These are phyloP conservation scores for Drosophila nigrodunni DNA, from an alignment of 1,140 invertebrate genomes.

Conservation along the genomic window DNA sequence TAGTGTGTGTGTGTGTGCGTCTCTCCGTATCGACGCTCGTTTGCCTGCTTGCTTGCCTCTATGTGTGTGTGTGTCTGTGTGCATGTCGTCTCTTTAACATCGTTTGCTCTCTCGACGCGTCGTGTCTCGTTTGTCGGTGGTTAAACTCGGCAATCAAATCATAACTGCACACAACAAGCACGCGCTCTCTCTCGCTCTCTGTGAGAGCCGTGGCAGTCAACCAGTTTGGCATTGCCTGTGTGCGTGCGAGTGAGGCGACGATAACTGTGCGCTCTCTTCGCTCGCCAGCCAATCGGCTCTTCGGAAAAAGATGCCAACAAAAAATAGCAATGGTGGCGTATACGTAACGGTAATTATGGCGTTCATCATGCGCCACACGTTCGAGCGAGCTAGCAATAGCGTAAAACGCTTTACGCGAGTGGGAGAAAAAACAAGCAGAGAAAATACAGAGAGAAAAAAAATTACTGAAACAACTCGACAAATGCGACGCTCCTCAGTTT, in stretches of 20 bases:
- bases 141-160: slow-evolving; percentile 83
- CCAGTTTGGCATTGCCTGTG: slow-evolving; percentile 43
- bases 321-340: slow-evolving; percentile 84
- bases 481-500: slow-evolving; percentile 71
- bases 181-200: slow-evolving; percentile 32
- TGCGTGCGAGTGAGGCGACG: slow-evolving; percentile 23
- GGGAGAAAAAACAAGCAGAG: slow-evolving; percentile 19
- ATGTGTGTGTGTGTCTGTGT: slow-evolving; percentile 21
- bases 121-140: slow-evolving; percentile 81
- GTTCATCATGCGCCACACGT: slow-evolving; percentile 73
- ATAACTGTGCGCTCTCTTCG: slow-evolving; percentile 36
- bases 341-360: slow-evolving; percentile 84
- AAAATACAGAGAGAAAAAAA: slow-evolving; percentile 1
- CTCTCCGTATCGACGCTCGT: background rate
- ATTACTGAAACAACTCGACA: slow-evolving; percentile 18
- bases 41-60: slow-evolving; percentile 3
- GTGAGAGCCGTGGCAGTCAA: slow-evolving; percentile 46
- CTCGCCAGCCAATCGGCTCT: slow-evolving; percentile 64
- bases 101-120: slow-evolving; percentile 61
- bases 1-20: slow-evolving; percentile 20
- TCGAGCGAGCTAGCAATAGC: slow-evolving; percentile 47
- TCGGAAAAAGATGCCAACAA: slow-evolving; percentile 49
- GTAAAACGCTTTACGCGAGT: slow-evolving; percentile 16
- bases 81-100: slow-evolving; percentile 58
- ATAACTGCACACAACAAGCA: slow-evolving; percentile 72